phyloP scores from a whole-genome alignment of 2,797 vertebrate species.

The Aldrovandia affinis region DNA sequence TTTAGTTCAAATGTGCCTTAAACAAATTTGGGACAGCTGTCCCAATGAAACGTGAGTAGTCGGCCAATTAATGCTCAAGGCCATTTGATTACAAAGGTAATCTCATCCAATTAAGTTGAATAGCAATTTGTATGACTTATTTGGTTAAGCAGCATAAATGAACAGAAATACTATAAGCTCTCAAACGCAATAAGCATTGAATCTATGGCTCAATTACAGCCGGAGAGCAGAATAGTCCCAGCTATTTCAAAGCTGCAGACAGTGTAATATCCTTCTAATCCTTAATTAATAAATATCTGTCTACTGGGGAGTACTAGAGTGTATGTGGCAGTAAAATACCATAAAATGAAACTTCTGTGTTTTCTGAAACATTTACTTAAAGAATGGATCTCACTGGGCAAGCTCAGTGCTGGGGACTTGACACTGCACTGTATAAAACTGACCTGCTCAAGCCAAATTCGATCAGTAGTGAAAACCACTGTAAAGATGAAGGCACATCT shows the following conservation, averaged over 20 bases:
- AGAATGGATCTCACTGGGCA: neutral
- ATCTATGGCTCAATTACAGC: neutral
- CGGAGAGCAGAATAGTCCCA: neutral
- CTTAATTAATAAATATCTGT: constrained; percentile 21
- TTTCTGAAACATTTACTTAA: neutral
- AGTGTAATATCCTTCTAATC: neutral
- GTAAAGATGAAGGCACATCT: neutral
- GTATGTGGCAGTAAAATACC: constrained; percentile 12
- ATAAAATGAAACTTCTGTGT: constrained; percentile 17
- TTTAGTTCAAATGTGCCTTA: neutral
- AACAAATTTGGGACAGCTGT: neutral
- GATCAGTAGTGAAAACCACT: neutral
- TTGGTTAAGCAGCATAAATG: neutral
- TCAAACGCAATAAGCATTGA: neutral
- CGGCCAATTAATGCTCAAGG: neutral
- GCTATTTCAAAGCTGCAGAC: neutral
- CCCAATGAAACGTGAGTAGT: neutral
- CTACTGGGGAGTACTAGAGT: constrained; percentile 13
- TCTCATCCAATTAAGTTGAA: neutral
- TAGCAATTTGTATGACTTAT: neutral
- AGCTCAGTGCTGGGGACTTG: neutral
- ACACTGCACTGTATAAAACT: neutral
- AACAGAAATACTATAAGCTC: too few relatives aligned
- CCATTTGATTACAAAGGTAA: neutral
- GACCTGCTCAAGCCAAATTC: neutral